Percentiles rank a stretch among this genome's conserved stretches.
Conservation (phyloP, 1,140 invertebrate species). For the Odontomachus brunneus region DNA sequence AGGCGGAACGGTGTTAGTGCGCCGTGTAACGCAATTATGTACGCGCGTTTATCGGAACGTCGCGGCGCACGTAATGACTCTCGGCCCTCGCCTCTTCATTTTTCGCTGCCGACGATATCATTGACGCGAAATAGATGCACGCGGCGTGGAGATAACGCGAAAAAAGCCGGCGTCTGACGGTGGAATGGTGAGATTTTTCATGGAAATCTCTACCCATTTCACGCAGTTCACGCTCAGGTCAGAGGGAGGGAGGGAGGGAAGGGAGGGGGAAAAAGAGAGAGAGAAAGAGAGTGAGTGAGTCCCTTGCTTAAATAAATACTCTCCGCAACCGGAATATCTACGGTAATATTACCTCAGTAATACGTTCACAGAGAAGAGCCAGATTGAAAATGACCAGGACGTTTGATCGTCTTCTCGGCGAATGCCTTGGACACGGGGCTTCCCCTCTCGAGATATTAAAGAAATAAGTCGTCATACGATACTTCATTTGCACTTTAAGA, state of each 20-base stretch:
- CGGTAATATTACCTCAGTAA: conserved; percentile 63
- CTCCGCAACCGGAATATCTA: conserved; percentile 53
- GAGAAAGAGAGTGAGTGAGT: too few relatives aligned
- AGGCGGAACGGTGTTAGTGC: conserved; percentile 37
- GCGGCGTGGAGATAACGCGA: conserved; percentile 26
- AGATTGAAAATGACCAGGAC: conserved; percentile 30
- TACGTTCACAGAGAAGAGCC: conserved; percentile 35
- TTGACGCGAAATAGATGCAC: conserved; percentile 52
- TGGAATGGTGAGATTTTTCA: conserved; percentile 67
- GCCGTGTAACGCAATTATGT: conserved; percentile 46
- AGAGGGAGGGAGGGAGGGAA: too few relatives aligned
- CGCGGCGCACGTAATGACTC: conserved; percentile 42
- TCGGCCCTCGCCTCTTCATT: conserved; percentile 47
- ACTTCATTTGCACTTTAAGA: not conserved
- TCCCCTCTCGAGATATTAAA: not conserved
- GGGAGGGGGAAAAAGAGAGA: too few relatives aligned
- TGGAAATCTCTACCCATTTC: conserved; percentile 62
- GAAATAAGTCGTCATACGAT: conserved; percentile 4
- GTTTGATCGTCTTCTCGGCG: conserved; percentile 18
- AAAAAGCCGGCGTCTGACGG: conserved; percentile 19
- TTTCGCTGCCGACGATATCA: conserved; percentile 53
- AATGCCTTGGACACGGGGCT: not conserved
- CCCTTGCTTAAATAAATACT: conserved; percentile 65
- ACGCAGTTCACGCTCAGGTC: conserved; percentile 56
- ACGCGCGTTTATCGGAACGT: conserved; percentile 43